These are phyloP conservation scores for Julus scandinavius DNA, from an alignment of 2,888 invertebrate species.

Conservation along the genomic window DNA sequence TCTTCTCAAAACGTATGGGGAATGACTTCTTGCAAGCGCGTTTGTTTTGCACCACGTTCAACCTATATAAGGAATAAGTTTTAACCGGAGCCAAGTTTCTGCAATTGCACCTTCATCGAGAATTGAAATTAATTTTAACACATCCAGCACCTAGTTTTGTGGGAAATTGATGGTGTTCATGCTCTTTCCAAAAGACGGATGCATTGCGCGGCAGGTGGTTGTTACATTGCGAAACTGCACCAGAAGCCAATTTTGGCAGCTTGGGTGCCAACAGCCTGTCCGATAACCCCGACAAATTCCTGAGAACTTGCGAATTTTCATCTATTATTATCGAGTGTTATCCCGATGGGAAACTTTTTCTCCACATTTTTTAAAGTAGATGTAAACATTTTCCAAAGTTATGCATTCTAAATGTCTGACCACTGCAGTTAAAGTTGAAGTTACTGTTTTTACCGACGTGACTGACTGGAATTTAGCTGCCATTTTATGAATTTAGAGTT, in stretches of 20 bases:
- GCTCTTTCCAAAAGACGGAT: neutral
- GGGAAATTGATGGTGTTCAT: neutral
- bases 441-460: too few species aligned
- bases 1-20: neutral
- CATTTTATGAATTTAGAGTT: too few species aligned
- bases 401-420: too few species aligned
- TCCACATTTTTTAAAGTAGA: too few species aligned
- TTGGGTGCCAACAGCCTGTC: neutral
- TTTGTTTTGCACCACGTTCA: neutral
- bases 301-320: neutral
- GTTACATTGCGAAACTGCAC: neutral
- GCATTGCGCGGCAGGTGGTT: neutral
- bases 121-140: too few species aligned
- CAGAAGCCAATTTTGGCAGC: neutral
- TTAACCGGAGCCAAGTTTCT: neutral
- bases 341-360: too few species aligned
- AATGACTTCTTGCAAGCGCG: neutral
- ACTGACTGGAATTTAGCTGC: too few species aligned
- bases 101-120: too few species aligned
- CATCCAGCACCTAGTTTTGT: neutral
- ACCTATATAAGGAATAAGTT: neutral
- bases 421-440: too few species aligned
- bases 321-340: too few species aligned
- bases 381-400: too few species aligned
- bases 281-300: constrained; percentile 18